A percentile compares a stretch with the other conserved stretches of the same genome.
Evolutionary conservation across 2,888 invertebrate species (phyloP).

Genomic region (Tenthredo scrophulariae): DNA sequence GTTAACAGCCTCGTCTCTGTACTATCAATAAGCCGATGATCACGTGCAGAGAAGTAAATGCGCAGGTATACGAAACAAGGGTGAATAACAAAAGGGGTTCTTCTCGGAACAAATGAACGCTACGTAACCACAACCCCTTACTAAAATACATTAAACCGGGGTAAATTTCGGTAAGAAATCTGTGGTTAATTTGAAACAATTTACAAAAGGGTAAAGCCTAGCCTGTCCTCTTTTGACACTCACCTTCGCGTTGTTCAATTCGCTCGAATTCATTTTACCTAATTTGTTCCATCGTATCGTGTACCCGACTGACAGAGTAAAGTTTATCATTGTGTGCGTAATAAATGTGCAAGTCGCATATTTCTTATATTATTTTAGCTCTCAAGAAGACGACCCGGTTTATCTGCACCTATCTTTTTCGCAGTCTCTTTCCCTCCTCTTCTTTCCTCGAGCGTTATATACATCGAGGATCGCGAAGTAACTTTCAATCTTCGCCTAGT

Average conservation of each 20-base stretch:
- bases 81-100: background rate
- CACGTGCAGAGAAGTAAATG: background rate
- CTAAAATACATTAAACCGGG: background rate
- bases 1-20: background rate
- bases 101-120: background rate
- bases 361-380: background rate
- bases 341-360: background rate
- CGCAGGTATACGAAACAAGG: background rate
- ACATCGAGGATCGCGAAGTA: background rate
- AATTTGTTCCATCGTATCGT: background rate
- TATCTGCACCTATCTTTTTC: background rate
- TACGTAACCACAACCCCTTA: background rate
- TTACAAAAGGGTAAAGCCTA: background rate
- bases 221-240: background rate
- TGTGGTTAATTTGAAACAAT: background rate
- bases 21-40: conserved; percentile 3
- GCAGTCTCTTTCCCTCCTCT: background rate
- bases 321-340: background rate
- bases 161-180: background rate
- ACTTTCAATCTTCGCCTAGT: conserved; percentile 14
- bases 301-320: background rate
- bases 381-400: conserved; percentile 21
- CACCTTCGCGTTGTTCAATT: background rate
- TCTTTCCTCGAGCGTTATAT: conserved; percentile 1
- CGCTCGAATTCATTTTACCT: background rate